Evolutionary conservation across 2,797 vertebrate genomes (phyloP).

Genomic region (Hippocampus kuda): DNA sequence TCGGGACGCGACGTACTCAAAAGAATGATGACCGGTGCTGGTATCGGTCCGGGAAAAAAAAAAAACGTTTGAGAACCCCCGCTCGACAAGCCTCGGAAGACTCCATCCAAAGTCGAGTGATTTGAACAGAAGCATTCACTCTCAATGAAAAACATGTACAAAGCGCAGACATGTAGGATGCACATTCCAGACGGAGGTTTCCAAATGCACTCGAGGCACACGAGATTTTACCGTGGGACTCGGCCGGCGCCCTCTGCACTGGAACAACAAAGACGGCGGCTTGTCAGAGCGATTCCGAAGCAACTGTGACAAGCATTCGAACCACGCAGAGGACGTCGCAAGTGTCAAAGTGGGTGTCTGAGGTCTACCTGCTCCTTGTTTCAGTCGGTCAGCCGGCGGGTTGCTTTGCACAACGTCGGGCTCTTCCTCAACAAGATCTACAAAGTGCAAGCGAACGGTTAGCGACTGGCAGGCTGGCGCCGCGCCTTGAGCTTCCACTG

Average conservation of each 20-base stretch:
- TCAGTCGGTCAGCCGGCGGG: slow-evolving; percentile 77
- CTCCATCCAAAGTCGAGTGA: neutral
- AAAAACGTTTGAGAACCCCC: neutral
- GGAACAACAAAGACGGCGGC: slow-evolving; percentile 58
- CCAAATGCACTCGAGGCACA: slow-evolving; percentile 33
- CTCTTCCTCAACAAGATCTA: slow-evolving; percentile 85
- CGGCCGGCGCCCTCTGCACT: slow-evolving; percentile 68
- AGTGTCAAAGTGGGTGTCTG: neutral
- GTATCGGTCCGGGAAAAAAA: too few species aligned
- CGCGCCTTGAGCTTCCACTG: too few species aligned
- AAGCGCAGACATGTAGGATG: slow-evolving; percentile 34
- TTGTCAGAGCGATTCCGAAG: slow-evolving; percentile 30
- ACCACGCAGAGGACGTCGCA: neutral
- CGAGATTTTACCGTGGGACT: slow-evolving; percentile 69
- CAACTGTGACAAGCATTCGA: neutral
- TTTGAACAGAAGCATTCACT: neutral
- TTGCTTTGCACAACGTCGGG: slow-evolving; percentile 71
- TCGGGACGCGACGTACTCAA: too few species aligned
- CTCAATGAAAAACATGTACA: slow-evolving; percentile 18
- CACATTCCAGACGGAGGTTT: slow-evolving; percentile 47
- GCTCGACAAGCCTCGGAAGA: neutral
- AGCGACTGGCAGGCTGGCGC: too few species aligned
- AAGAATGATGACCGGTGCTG: too few species aligned
- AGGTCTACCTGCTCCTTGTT: slow-evolving; percentile 90
- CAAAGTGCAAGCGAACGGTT: neutral